These are phyloP conservation scores for pig (Sus scrofa) DNA, from an alignment of 2,113 vertebrate genomes.

Conservation along the genomic window T2T-Sscrofa CM000815.6:131015001-131015500, in stretches of 20 bases:
- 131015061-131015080: not conserved
- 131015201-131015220: not conserved
- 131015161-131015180: not conserved
- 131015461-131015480: not conserved
- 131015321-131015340: not conserved
- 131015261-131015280: not conserved
- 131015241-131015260: not conserved
- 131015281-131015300: not conserved
- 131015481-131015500: slow-evolving; percentile 28
- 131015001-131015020: not conserved
- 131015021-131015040: not conserved
- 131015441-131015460: slow-evolving; percentile 16
- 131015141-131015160: not conserved
- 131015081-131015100: not conserved
- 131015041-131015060: not conserved
- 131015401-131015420: not conserved
- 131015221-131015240: not conserved
- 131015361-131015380: slow-evolving; percentile 37
- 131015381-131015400: not conserved
- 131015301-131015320: not conserved
- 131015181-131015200: slow-evolving; percentile 18
- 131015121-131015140: slow-evolving; percentile 3
- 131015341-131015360: not conserved
- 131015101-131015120: not conserved
- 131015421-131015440: slow-evolving; percentile 30